Evolutionary conservation across 2,797 vertebrate genomes (phyloP).

Genomic region (Gallinago stenura): DNA sequence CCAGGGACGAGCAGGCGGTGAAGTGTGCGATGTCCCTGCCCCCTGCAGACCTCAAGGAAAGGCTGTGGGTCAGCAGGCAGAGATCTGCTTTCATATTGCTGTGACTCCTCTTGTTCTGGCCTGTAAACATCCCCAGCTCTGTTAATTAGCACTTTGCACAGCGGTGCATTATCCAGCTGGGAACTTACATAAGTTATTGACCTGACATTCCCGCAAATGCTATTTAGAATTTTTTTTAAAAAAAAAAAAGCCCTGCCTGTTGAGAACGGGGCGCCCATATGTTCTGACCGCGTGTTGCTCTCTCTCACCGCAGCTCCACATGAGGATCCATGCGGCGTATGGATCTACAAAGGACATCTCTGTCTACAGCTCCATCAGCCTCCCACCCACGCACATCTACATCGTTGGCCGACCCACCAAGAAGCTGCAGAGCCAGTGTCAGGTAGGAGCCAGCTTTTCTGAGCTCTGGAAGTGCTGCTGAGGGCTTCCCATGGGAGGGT

Average conservation of each 20-base stretch:
- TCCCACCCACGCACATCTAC: constrained; percentile 92
- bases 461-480: background rate
- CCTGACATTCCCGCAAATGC: background rate
- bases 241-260: background rate
- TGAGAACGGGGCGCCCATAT: accelerated
- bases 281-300: background rate
- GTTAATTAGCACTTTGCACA: background rate
- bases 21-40: background rate
- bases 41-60: background rate
- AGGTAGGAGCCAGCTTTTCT: constrained; percentile 79
- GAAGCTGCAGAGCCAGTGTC: constrained; percentile 96
- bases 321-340: constrained; percentile 94
- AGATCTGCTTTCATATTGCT: background rate
- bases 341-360: constrained; percentile 99
- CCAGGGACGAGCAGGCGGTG: background rate
- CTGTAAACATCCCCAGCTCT: background rate
- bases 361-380: constrained; percentile 92
- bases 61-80: background rate
- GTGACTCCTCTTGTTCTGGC: background rate
- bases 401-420: constrained; percentile 96
- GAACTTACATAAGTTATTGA: background rate
- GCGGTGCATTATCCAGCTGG: background rate
- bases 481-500: background rate
- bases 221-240: background rate
- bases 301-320: constrained; percentile 82